Conservation (phyloP, 2,888 invertebrate genomes). For the Coecobrya sp. region DNA sequence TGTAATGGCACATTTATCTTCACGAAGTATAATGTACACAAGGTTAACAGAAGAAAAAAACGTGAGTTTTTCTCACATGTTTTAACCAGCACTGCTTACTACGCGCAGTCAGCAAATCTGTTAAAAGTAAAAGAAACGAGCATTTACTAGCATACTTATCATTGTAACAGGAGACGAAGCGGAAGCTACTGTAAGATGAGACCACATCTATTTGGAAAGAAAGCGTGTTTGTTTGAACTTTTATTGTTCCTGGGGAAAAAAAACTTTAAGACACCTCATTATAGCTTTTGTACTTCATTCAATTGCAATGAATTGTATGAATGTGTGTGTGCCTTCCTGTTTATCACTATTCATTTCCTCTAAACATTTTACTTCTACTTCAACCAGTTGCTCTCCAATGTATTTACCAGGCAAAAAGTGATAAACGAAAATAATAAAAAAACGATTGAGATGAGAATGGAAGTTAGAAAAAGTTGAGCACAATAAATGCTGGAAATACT, state of each 20-base stretch:
- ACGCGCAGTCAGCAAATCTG: conserved; percentile 22
- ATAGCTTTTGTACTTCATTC: conserved; percentile 9
- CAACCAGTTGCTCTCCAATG: background rate
- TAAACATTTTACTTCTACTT: background rate
- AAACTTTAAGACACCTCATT: conserved; percentile 28
- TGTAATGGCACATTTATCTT: conserved; percentile 21
- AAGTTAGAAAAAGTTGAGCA: background rate
- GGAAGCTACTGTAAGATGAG: conserved; percentile 64
- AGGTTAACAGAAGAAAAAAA: conserved; percentile 32
- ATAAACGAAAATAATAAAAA: conserved; percentile 9
- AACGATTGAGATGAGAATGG: conserved; percentile 15
- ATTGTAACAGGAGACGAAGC: conserved; percentile 52
- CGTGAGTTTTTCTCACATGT: conserved; percentile 11
- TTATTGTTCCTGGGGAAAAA: conserved; percentile 47
- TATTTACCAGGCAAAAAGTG: background rate
- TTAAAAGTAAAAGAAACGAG: background rate
- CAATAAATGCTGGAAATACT: background rate
- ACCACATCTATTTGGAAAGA: conserved; percentile 23
- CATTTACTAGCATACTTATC: conserved; percentile 10
- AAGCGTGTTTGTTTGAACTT: conserved; percentile 46
- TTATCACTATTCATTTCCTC: conserved; percentile 33
- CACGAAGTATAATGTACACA: conserved; percentile 6
- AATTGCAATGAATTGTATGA: conserved; percentile 22
- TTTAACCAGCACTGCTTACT: background rate
- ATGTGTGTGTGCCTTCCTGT: conserved; percentile 24